Conservation (phyloP, 1,140 invertebrate genomes). For the Tenebrio molitor region DNA sequence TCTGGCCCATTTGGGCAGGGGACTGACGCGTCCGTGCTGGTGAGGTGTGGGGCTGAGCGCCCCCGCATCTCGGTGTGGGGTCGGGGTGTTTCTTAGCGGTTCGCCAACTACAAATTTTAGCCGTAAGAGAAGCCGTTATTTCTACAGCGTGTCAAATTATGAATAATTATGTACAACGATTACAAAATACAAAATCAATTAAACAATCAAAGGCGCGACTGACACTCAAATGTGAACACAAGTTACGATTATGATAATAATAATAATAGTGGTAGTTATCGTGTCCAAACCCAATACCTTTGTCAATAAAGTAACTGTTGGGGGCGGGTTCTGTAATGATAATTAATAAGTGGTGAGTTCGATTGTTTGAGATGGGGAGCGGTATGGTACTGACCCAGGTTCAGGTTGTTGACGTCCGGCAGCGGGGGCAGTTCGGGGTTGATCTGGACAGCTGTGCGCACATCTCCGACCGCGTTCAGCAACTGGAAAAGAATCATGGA, state of each 20-base stretch:
- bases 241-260: neutral
- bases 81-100: conserved; percentile 70
- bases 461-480: conserved; percentile 83
- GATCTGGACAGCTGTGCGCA: conserved; percentile 81
- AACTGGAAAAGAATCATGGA: conserved; percentile 71
- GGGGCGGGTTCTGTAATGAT: conserved; percentile 56
- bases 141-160: conserved; percentile 36
- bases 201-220: too few relatives aligned
- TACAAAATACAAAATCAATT: too few relatives aligned
- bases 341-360: conserved; percentile 17
- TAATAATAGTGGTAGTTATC: neutral
- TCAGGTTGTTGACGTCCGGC: conserved; percentile 79
- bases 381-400: conserved; percentile 69
- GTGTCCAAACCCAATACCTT: conserved; percentile 62
- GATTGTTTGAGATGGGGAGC: neutral
- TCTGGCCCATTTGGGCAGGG: conserved; percentile 72
- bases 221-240: conserved; percentile 6
- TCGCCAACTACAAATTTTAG: conserved; percentile 68
- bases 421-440: conserved; percentile 74
- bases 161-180: conserved; percentile 23
- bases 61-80: conserved; percentile 65
- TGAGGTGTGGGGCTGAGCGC: conserved; percentile 65
- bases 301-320: conserved; percentile 62
- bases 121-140: conserved; percentile 43
- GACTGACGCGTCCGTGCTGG: conserved; percentile 68